Base-by-base conservation (phyloP, 2,888 invertebrate genomes). In the Lampropteryx suffumata region DNA sequence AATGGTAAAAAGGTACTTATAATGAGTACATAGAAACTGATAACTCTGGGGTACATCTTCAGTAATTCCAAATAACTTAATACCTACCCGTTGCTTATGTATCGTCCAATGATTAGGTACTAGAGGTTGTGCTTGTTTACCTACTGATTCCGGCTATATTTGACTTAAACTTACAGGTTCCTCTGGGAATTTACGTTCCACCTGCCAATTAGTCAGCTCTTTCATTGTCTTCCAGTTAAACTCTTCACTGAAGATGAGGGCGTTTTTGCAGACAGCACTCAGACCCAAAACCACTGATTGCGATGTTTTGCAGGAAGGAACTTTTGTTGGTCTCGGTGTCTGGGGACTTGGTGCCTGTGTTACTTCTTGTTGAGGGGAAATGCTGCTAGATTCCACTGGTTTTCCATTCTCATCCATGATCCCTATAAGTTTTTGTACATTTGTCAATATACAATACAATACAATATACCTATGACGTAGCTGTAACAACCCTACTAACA, bases 211-310 rank as follows among this genome's bases (percentile, higher is more conserved):
- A 0, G 63, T 43, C 64, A 80, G 55, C 7, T 81, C 77, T 13
- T 72, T 64, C 9, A 82, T 33, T 66, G 71, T 67, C 5, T 53
- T 50, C 34, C 71, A 73, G 4, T 76, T 71, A 59, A 94, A 94
- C 12, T 92, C 85, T 28, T 94, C 94, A 14, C 85, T 80, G 59
- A 95, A 94, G 35, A 95, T 80, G 21, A 93, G 70, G 10, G 84
- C 78, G 1, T 92, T 92, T 11, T 82, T 70, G 62, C 94, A 94
- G 12, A 87, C 67, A 0, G 67, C 46, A 5, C 52, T 57, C 1
- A 57, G 50, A 0, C 79, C 83, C 8, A 69, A 68, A 0, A 88
- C 78, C 12, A 60, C 62, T 0, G 82, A 85, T 17, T 50, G 40
- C 0, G 87, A 83, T 0, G 46, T 29, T 17, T 62, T 53, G 59